Evolutionary conservation across 1,140 invertebrate species (phyloP).

Genomic region (Daktulosphaira vitifoliae): DNA sequence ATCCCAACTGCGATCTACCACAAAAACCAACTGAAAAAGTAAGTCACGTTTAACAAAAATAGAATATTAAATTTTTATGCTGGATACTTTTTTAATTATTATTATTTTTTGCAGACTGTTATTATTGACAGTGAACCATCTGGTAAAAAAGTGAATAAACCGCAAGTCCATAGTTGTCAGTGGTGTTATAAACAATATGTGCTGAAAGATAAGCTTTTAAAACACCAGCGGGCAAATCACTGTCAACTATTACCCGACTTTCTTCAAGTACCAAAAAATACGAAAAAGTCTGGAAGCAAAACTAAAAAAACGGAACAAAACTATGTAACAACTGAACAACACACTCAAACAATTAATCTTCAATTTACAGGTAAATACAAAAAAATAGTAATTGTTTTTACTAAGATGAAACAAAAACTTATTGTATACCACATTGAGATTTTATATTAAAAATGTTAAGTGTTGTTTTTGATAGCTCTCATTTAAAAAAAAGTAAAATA

Average conservation of each 20-base stretch:
- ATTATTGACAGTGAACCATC: background rate
- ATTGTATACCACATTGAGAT: no score
- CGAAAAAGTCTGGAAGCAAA: conserved; percentile 10
- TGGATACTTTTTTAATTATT: no score
- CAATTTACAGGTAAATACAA: conserved; percentile 14
- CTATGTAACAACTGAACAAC: background rate
- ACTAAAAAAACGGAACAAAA: background rate
- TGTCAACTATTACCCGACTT: conserved; percentile 43
- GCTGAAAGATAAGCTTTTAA: conserved; percentile 67
- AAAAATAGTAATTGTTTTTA: no score
- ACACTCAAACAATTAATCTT: conserved; percentile 17
- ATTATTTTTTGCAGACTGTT: background rate
- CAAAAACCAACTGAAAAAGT: conserved; percentile 22
- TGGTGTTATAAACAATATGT: conserved; percentile 82
- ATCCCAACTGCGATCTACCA: conserved; percentile 48
- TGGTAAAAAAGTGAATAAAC: conserved; percentile 48
- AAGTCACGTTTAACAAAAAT: conserved; percentile 45
- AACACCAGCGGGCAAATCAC: conserved; percentile 73
- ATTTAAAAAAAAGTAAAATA: no score
- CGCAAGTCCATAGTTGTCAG: conserved; percentile 62
- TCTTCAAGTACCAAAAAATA: conserved; percentile 6
- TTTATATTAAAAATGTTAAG: no score
- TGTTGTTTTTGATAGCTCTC: no score
- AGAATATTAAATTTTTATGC: no score
- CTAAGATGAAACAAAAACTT: no score